phyloP scores from a whole-genome alignment of 2,797 vertebrate genomes.

The Cynodonichthys magdalenae region DNA sequence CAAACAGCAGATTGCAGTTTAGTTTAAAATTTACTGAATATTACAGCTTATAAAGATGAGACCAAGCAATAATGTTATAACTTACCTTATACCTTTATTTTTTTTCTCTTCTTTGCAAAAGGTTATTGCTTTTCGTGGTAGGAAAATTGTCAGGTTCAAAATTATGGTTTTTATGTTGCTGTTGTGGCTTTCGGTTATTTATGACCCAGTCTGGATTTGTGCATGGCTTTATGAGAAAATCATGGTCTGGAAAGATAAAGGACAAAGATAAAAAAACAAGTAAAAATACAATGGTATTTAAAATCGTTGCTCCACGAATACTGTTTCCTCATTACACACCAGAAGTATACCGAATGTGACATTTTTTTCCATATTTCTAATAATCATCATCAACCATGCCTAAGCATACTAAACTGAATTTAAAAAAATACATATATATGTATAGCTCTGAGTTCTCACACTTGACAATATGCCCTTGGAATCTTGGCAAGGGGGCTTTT shows the following conservation, averaged over 20 bases:
- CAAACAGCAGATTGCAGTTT: conserved; percentile 22
- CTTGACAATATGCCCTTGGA: too few species aligned
- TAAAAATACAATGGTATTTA: conserved; percentile 40
- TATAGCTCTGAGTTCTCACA: too few species aligned
- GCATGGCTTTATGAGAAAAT: conserved; percentile 35
- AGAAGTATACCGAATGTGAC: too few species aligned
- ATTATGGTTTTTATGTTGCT: conserved; percentile 16
- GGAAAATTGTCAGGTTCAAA: conserved; percentile 11
- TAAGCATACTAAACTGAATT: too few species aligned
- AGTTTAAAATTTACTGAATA: conserved; percentile 15
- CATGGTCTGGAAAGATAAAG: conserved; percentile 22
- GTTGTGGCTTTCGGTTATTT: conserved; percentile 40
- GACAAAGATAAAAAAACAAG: conserved; percentile 28
- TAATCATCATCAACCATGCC: too few species aligned
- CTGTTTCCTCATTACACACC: conserved; percentile 27
- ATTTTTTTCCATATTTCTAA: too few species aligned
- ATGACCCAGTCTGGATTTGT: conserved; percentile 15
- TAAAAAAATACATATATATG: too few species aligned
- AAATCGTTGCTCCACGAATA: conserved; percentile 34
- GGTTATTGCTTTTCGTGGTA: conserved; percentile 3
- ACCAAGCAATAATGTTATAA: conserved; percentile 10
- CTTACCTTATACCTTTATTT: conserved; percentile 9
- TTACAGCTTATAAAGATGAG: neutral
- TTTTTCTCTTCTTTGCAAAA: neutral
- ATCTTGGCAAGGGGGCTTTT: too few species aligned